Base-by-base conservation (phyloP, 2,113 vertebrate genomes). In the Melanotaenia duboulayi region DNA sequence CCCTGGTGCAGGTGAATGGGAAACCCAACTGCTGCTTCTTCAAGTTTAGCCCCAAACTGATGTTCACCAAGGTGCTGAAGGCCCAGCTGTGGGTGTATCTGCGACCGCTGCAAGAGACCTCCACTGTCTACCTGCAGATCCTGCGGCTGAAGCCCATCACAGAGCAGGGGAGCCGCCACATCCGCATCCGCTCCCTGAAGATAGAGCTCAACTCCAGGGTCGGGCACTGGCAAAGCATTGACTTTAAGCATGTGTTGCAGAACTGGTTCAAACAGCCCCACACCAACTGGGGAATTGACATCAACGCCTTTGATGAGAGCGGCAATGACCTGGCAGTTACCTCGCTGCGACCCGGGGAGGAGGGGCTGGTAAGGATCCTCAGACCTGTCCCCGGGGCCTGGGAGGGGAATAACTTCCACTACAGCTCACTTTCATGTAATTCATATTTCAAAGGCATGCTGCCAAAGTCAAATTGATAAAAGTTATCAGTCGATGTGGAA, bases 221-320 rank as follows among this genome's bases (percentile, higher is more conserved):
- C 0, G 97, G 97, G 64, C 97, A 98, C 93, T 99, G 97, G 97
- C 97, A 99, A 93, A 99, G 97, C 89, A 99, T 99, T 82, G 97
- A 99, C 95, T 99, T 99, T 94, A 99, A 99, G 89, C 96, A 98
- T 64, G 97, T 99, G 60, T 92, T 99, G 88, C 97, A 99, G 92
- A 99, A 98, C 93, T 99, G 97, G 97, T 99, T 99, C 93, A 97
- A 97, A 88, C 97, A 99, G 89, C 97, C 97, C 0, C 96, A 99
- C 86, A 98, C 96, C 94, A 99, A 99, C 87, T 99, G 97, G 97
- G 97, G 97, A 69, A 97, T 99, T 74, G 97, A 99, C 93, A 99
- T 99, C 95, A 98, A 98, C 80, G 97, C 97, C 90, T 98, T 97
- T 70, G 97, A 99, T 48, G 96, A 97, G 89, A 97, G 94, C 67